Base-by-base conservation (phyloP, 2,797 vertebrate genomes). In the Phalloptychus januarius region DNA sequence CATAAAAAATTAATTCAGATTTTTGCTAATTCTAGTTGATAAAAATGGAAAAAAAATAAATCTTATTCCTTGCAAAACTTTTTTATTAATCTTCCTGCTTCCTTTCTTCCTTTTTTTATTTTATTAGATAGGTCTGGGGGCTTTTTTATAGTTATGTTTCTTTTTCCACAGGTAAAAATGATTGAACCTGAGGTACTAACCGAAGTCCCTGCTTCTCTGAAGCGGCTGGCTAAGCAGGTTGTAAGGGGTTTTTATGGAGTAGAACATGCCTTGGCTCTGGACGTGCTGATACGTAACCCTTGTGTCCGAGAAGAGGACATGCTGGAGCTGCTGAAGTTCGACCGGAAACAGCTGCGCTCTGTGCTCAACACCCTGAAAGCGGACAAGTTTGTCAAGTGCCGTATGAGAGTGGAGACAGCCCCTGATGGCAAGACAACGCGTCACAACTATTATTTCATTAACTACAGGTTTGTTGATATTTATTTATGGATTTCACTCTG, bases 381-480 rank as follows among this genome's bases (percentile, higher is more conserved):
- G 4, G 98, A 99, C 94, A 99, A 99, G 91, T 98, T 99, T 84
- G 97, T 99, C 85, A 99, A 99, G 86, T 99, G 98, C 91, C 97
- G 98, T 72, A 98, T 99, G 98, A 96, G 98, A 45, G 97, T 99
- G 70, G 98, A 99, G 94, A 99, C 98, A 0, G 97, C 98, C 10
- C 95, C 96, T 0, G 98, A 99, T 40, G 98, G 98, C 81, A 99
- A 99, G 93, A 97, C 98, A 8, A 99, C 98, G 0, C 94, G 98
- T 0, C 98, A 99, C 86, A 99, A 99, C 93, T 99, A 98, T 90
- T 99, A 99, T 83, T 99, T 99, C 91, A 99, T 99, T 91, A 99
- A 98, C 94, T 99, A 99, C 91, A 94, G 93, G 94, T 92, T 56
- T 76, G 18, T 54, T 23, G 74, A 12, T 20, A 15, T 33, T 61